Base-by-base conservation (phyloP, 2,888 invertebrate species). In the Dryobota labecula region DNA sequence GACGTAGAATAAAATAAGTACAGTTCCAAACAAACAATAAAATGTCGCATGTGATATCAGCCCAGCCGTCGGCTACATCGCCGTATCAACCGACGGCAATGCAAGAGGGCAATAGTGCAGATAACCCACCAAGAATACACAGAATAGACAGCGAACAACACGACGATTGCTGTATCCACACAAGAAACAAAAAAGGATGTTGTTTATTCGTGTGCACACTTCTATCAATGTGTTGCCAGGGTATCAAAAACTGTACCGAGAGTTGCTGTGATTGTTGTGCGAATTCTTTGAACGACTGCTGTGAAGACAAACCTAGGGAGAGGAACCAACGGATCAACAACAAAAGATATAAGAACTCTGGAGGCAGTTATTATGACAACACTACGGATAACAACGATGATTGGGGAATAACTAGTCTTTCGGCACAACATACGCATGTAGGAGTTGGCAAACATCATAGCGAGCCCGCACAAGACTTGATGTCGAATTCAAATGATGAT, bases 261-360 rank as follows among this genome's bases (percentile, higher is more conserved):
- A 60, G 30, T 0, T 88, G 87, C 68, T 89, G 86, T 43, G 86
- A 88, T 1, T 70, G 75, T 0, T 90, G 88, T 66, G 89, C 88
- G 0, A 69, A 77, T 43, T 86, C 86, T 57, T 73, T 89, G 13
- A 83, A 62, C 11, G 71, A 82, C 33, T 89, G 90, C 56, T 91
- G 91, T 9, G 86, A 86, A 74, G 85, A 85, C 27, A 83, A 83
- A 66, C 86, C 86, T 15, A 73, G 81, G 2, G 65, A 70, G n/a
- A 61, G 62, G 20, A 69, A 70, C 8, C 64, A 60, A 27, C 58
- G 68, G 20, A 68, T 56, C 43, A 54, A 57, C 33, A 56, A 63
- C 30, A 61, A 60, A 38, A 83, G 83, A 56, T 74, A 83, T 47
- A 71, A 30, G 27, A 76, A 63, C 20, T 56, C 78, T 2, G 63